Evolutionary conservation across 92 coral and sea anemone genomes (phyloP).

Genomic region (Micromussa lordhowensis): DNA sequence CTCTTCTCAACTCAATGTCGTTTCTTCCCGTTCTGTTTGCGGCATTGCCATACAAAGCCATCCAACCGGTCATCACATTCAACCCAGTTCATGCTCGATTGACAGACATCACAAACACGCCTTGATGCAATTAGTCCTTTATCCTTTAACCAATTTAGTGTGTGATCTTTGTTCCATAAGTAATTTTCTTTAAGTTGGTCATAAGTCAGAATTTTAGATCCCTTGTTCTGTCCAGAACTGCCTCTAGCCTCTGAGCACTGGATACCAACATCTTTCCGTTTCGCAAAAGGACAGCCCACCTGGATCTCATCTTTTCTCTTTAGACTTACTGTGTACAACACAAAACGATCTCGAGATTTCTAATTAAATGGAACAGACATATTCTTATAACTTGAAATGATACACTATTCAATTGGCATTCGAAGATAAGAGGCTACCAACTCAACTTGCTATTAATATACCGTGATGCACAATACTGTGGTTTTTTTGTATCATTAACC

Average conservation of each 20-base stretch:
- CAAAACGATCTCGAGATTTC: not conserved
- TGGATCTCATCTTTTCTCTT: slow-evolving; percentile 27
- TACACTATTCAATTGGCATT: no score
- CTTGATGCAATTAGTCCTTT: slow-evolving; percentile 42
- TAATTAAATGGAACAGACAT: no score
- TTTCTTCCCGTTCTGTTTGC: slow-evolving; percentile 24
- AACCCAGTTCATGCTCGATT: slow-evolving; percentile 32
- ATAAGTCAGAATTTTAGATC: slow-evolving; percentile 9
- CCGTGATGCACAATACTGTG: no score
- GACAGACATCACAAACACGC: slow-evolving; percentile 30
- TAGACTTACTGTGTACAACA: slow-evolving; percentile 13
- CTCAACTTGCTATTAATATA: no score
- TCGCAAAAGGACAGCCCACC: slow-evolving; percentile 24
- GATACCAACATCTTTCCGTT: slow-evolving; percentile 6
- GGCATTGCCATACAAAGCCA: slow-evolving; percentile 39
- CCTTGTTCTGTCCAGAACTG: slow-evolving; percentile 15
- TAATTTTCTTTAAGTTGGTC: slow-evolving; percentile 28
- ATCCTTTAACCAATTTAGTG: slow-evolving; percentile 53
- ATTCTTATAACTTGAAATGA: no score
- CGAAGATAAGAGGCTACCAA: no score
- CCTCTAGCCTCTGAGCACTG: slow-evolving; percentile 22
- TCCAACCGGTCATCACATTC: slow-evolving; percentile 32
- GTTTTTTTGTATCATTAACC: no score
- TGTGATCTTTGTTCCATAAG: slow-evolving; percentile 52
- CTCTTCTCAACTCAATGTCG: slow-evolving; percentile 24